These are phyloP conservation scores for Mormyrus iriodes DNA, from an alignment of 2,113 vertebrate species.

Conservation along the genomic window DNA sequence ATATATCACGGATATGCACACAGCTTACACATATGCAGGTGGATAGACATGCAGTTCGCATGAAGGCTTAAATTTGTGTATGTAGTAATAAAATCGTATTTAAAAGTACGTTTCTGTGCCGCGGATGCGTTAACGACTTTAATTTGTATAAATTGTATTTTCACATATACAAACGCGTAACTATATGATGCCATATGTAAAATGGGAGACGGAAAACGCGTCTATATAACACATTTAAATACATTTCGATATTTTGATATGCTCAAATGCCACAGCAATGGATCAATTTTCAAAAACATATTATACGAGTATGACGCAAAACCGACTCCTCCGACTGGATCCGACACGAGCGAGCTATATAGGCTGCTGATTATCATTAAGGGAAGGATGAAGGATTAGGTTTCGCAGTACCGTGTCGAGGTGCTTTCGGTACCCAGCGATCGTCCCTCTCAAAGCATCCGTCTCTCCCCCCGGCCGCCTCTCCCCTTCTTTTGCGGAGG, in stretches of 20 bases:
- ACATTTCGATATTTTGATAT: background rate
- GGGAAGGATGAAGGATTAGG: background rate
- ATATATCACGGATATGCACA: background rate
- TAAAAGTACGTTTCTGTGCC: background rate
- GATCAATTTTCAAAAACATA: slow-evolving; percentile 32
- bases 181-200: background rate
- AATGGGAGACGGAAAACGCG: background rate
- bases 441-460: slow-evolving; percentile 55
- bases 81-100: background rate
- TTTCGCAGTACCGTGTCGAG: slow-evolving; percentile 54
- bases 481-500: slow-evolving; percentile 22
- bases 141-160: background rate
- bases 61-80: slow-evolving; percentile 1
- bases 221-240: slow-evolving; percentile 10
- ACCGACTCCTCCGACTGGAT: background rate
- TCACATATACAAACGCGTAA: slow-evolving; percentile 21
- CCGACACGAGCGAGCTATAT: background rate
- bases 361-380: background rate
- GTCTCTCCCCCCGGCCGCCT: slow-evolving; percentile 55
- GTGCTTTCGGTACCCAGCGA: slow-evolving; percentile 56
- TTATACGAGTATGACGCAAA: background rate
- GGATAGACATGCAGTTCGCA: background rate
- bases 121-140: background rate
- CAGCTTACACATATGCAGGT: slow-evolving; percentile 14
- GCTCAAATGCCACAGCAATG: slow-evolving; percentile 53